Evolutionary conservation across 2,888 invertebrate species (phyloP).

Genomic region (Polylopha cassiicola): DNA sequence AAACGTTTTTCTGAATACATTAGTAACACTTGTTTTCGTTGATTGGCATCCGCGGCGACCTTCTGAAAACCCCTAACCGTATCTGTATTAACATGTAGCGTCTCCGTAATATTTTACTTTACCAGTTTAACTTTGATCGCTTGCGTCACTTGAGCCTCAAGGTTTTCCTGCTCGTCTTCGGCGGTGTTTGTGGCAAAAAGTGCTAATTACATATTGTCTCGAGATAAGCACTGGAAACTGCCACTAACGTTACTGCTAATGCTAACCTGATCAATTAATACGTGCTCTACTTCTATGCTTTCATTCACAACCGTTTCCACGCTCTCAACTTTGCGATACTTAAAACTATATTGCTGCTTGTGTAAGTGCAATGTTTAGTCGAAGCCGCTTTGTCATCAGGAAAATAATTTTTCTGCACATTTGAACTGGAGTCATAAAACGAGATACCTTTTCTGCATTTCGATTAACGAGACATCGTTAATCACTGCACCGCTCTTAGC

Average conservation of each 20-base stretch:
- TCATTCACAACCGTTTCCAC: no score
- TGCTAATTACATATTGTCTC: slow-evolving; percentile 1
- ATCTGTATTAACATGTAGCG: slow-evolving; percentile 24
- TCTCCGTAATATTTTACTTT: slow-evolving; percentile 28
- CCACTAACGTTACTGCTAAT: background rate
- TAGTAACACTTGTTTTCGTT: slow-evolving; percentile 2
- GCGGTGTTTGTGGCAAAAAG: slow-evolving; percentile 27
- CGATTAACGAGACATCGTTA: no score
- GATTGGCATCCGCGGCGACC: slow-evolving; percentile 12
- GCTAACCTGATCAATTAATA: slow-evolving; percentile 19
- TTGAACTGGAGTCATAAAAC: no score
- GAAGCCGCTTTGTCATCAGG: no score
- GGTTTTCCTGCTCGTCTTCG: slow-evolving; percentile 42
- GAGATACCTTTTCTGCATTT: no score
- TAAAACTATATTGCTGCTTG: no score
- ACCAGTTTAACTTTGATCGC: slow-evolving; percentile 31
- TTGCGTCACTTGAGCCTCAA: slow-evolving; percentile 36
- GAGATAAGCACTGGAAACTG: slow-evolving; percentile 1
- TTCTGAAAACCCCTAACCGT: slow-evolving; percentile 22
- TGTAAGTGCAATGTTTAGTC: no score
- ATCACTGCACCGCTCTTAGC: no score
- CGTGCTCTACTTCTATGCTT: no score
- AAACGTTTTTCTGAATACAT: slow-evolving; percentile 12
- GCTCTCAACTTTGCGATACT: no score
- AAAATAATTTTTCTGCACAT: no score